A percentile compares a stretch with the other conserved stretches of the same genome.
Conservation (phyloP, 2,113 vertebrate genomes). For the Sterrhoptilus dennistouni region DNA sequence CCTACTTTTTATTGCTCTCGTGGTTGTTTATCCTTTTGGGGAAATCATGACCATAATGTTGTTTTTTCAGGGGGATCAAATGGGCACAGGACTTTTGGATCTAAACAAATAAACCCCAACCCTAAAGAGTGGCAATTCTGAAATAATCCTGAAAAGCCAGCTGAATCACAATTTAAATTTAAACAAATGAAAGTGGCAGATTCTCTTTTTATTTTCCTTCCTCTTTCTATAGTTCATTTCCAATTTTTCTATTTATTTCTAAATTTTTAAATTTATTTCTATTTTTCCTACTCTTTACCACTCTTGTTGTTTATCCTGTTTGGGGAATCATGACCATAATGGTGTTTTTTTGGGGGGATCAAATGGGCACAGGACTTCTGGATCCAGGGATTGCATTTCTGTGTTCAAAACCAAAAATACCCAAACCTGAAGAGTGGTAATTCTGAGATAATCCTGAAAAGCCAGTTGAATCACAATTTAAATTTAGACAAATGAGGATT, state of each 20-base stretch:
- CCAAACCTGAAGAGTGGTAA: neutral
- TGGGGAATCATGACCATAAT: neutral
- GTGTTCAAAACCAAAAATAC: neutral
- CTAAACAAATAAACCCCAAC: too few species aligned
- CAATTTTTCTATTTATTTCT: neutral
- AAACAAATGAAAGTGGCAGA: neutral
- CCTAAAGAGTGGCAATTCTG: too few species aligned
- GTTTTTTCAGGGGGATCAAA: too few species aligned
- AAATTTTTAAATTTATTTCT: neutral
- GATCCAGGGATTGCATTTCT: neutral
- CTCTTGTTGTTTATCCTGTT: neutral
- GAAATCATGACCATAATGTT: too few species aligned
- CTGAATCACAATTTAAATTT: too few species aligned
- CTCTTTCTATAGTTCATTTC: neutral
- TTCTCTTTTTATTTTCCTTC: neutral
- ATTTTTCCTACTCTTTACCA: neutral
- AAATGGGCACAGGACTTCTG: neutral
- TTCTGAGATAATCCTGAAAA: neutral
- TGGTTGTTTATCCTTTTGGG: too few species aligned
- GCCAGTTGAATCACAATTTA: neutral
- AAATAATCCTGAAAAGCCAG: too few species aligned
- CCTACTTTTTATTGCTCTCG: too few species aligned
- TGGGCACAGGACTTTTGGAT: too few species aligned
- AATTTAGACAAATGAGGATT: neutral
- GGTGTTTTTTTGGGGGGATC: neutral